Percentiles rank a stretch among this genome's conserved stretches.
These are phyloP conservation scores for Nipponia nippon DNA, from an alignment of 2,113 vertebrate genomes.

Conservation along the genomic window DNA sequence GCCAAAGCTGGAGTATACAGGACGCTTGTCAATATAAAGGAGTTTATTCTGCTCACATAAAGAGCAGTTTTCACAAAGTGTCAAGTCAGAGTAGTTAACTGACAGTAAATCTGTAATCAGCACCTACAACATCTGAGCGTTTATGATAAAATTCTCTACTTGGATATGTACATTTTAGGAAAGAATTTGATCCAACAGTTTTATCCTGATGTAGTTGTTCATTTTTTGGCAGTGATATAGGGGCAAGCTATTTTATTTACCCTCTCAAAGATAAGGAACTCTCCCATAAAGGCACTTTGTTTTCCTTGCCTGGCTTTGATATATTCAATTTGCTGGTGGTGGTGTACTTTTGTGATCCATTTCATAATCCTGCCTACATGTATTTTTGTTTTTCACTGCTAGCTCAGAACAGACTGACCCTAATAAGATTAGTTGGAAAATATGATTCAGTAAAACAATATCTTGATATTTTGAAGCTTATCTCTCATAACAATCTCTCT, in stretches of 20 bases:
- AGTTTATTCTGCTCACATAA: background rate
- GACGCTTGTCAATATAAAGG: background rate
- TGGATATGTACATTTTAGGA: background rate
- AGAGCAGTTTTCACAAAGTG: background rate
- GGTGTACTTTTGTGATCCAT: background rate
- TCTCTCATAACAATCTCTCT: background rate
- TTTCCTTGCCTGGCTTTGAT: background rate
- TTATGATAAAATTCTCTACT: background rate
- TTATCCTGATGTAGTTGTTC: background rate
- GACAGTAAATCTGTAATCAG: background rate
- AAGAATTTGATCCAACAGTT: background rate
- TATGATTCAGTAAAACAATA: background rate
- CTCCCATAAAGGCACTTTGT: background rate
- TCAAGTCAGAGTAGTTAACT: background rate
- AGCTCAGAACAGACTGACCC: background rate
- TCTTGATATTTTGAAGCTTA: background rate
- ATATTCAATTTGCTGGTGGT: background rate
- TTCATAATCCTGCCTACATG: background rate
- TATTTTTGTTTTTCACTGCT: background rate
- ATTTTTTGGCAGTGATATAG: background rate
- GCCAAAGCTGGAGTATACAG: background rate
- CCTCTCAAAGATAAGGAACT: background rate
- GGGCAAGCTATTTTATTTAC: background rate
- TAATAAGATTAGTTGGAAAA: background rate
- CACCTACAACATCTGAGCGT: background rate